Evolutionary conservation across 2,113 vertebrate species (phyloP), one percentile per base, ranked within the genome.

Genomic region (Neodon shergylaensis): DNA sequence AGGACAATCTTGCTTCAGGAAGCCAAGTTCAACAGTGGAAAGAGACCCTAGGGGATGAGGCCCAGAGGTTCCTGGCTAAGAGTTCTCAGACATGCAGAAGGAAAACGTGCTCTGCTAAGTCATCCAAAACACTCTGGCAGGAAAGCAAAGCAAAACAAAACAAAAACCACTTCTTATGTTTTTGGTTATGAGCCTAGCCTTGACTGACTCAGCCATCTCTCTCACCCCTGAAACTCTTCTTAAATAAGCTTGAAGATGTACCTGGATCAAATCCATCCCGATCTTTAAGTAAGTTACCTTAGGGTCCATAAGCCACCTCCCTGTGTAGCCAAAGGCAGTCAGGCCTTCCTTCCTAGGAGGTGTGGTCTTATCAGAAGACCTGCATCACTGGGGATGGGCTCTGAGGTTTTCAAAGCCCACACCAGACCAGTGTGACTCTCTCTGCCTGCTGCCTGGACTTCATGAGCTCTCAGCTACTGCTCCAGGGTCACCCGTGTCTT

Each of bases 1-100:
- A 86, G 65, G 78, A 33, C 0, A 0, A n/a, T 36, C 19, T 1
- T 1, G 8, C 17, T 0, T 28, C 22, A 44, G 73, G 6, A 14
- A 79, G 39, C 6, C 31, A 3, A 31, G 39, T 24, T 21, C 65
- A 76, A 5, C 5, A 31, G 36, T 54, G 52, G 44, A 17, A 17
- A 49, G 12, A n/a, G 10, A 22, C 12, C 1, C n/a, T 6, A 24
- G 19, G 7, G 16, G 26, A 49, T 1, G n/a, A 66, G 6, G 58
- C 24, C 24, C 4, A 54, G 22, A 81, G 68, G 42, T 2, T 76
- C 36, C 81, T 10, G 31, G 39, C 16, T 44, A 76, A 58, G 42
- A 9, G 2, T 79, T 79, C 70, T 31, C 44, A 13, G 28, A 24
- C 22, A 65, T 31, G 33, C 10, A 58, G 44, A 85, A 85, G 58